These are phyloP conservation scores for Cheirogaleus major DNA, from an alignment of 2,797 vertebrate genomes.

Conservation along the genomic window DNA sequence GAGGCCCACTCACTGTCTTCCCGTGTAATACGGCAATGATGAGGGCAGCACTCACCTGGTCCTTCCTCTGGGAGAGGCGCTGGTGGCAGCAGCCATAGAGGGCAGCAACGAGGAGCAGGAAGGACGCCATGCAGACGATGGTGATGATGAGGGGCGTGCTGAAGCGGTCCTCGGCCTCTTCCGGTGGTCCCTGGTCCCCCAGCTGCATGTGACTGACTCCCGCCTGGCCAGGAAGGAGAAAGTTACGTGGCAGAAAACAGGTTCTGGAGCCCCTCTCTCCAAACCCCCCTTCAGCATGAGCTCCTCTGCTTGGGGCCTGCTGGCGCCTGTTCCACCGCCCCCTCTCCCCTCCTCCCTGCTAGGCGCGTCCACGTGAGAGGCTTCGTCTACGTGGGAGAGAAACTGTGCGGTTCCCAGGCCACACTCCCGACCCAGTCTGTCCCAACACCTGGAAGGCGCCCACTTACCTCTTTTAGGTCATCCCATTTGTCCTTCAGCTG, in stretches of 20 bases:
- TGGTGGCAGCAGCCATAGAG: slow-evolving; percentile 89
- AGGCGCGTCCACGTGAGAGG: not conserved
- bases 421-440: not conserved
- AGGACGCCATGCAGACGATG: slow-evolving; percentile 86
- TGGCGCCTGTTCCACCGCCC: rapidly evolving
- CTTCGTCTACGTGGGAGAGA: not conserved
- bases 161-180: slow-evolving; percentile 80
- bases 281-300: not conserved
- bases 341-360: not conserved
- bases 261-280: not conserved
- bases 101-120: slow-evolving; percentile 84
- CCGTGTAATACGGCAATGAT: rapidly evolving
- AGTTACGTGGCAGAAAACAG: not conserved
- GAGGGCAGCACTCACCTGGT: slow-evolving; percentile 80
- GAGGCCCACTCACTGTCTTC: not conserved
- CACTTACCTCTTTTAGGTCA: slow-evolving; percentile 81
- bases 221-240: slow-evolving; percentile 57
- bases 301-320: not conserved
- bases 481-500: slow-evolving; percentile 75
- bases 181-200: slow-evolving; percentile 41
- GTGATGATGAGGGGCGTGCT: slow-evolving; percentile 88
- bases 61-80: slow-evolving; percentile 86
- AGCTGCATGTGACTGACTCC: slow-evolving; percentile 78
- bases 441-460: rapidly evolving
- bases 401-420: rapidly evolving